Conservation (phyloP, 2,888 invertebrate species). For the Cremastinae sp. region DNA sequence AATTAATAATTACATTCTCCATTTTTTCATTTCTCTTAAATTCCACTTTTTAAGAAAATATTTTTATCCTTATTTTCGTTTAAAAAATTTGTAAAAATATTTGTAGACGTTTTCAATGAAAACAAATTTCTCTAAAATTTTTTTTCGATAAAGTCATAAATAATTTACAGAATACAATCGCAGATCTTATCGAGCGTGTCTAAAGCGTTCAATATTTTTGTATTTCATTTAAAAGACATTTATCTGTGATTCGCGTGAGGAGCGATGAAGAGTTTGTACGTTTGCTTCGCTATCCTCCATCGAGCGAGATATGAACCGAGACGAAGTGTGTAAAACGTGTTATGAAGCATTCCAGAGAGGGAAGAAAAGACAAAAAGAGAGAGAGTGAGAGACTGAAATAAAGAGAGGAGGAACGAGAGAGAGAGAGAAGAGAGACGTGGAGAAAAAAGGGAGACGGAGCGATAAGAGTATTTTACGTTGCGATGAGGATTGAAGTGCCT, state of each 20-base stretch:
- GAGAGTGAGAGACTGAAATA: constrained; percentile 18
- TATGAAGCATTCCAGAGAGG: constrained; percentile 13
- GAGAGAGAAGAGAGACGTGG: constrained; percentile 23
- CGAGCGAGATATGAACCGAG: constrained; percentile 22
- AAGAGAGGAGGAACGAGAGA: constrained; percentile 17
- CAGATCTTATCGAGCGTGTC: background rate
- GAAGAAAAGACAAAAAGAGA: constrained; percentile 29
- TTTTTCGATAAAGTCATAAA: no score
- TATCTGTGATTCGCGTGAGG: background rate
- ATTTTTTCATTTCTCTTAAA: no score
- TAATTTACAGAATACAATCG: no score
- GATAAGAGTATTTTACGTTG: constrained; percentile 22
- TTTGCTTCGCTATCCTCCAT: constrained; percentile 1
- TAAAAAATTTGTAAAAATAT: no score
- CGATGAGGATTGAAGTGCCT: constrained; percentile 29
- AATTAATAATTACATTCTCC: no score
- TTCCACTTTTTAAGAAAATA: no score
- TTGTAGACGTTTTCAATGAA: no score
- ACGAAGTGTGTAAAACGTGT: constrained; percentile 13
- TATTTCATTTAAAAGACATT: background rate
- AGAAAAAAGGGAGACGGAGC: background rate
- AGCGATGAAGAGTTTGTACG: constrained; percentile 23
- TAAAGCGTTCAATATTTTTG: constrained; percentile 18
- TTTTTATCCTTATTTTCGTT: no score
- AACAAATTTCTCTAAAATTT: no score